Conservation (phyloP, 2,888 invertebrate species). For the Gisinianus flammeolus region DNA sequence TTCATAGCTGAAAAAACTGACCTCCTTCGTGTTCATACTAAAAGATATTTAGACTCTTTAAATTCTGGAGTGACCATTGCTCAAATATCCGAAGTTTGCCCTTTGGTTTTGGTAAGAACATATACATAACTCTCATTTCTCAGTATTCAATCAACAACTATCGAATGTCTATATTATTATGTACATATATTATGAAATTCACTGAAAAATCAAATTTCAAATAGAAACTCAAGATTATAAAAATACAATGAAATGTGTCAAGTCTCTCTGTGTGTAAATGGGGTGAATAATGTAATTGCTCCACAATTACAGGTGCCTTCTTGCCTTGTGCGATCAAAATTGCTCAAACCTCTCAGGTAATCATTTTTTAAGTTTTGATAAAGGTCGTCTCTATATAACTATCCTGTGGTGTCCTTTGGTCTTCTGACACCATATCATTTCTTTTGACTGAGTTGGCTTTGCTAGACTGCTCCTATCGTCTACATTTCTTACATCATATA, state of each 20-base stretch:
- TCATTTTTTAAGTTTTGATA: no score
- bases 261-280: not conserved
- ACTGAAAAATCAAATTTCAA: not conserved
- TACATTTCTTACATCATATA: no score
- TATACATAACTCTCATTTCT: not conserved
- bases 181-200: no score
- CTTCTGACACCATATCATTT: no score
- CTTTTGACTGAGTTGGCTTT: no score
- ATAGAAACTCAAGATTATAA: no score
- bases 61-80: conserved; percentile 62
- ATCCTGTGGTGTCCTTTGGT: no score
- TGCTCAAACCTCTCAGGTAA: conserved; percentile 41
- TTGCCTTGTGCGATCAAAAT: conserved; percentile 23
- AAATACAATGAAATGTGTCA: not conserved
- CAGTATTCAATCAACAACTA: not conserved
- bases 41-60: conserved; percentile 75
- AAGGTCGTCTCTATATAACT: no score
- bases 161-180: not conserved
- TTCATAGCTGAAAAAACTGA: conserved; percentile 75
- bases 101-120: conserved; percentile 12
- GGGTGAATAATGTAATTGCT: not conserved
- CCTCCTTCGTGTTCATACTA: conserved; percentile 76
- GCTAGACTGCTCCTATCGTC: no score
- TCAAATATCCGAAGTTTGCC: conserved; percentile 37
- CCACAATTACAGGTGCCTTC: conserved; percentile 34